A percentile compares a stretch with the other conserved stretches of the same genome.
Conservation (phyloP, 1,140 invertebrate genomes). For the Spodoptera frugiperda region DNA sequence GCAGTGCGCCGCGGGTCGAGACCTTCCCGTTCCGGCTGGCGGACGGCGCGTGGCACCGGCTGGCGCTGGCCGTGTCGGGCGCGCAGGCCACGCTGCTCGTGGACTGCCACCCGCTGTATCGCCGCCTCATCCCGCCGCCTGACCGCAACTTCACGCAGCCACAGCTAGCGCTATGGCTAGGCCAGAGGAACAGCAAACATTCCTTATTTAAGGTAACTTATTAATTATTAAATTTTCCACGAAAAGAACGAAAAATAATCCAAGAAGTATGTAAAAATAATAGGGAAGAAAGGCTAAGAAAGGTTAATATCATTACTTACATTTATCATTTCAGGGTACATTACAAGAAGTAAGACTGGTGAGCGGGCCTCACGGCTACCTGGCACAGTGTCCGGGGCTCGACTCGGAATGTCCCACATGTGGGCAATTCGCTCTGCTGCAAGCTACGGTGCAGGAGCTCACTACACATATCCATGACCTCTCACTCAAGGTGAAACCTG, state of each 20-base stretch:
- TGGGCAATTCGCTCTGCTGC: conserved; percentile 93
- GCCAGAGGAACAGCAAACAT: conserved; percentile 94
- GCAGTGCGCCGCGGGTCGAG: conserved; percentile 90
- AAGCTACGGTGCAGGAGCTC: conserved; percentile 90
- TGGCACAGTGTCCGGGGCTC: conserved; percentile 94
- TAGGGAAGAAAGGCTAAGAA: background rate
- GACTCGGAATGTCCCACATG: conserved; percentile 96
- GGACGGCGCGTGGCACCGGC: conserved; percentile 94
- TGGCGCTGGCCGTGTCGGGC: conserved; percentile 93
- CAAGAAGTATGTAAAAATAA: background rate
- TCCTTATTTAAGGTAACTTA: conserved; percentile 93
- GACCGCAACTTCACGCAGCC: conserved; percentile 91
- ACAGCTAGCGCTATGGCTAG: conserved; percentile 93
- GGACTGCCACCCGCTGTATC: conserved; percentile 94
- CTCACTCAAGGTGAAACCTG: conserved; percentile 88
- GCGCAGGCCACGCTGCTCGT: conserved; percentile 93
- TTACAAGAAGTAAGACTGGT: conserved; percentile 95
- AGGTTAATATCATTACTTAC: background rate
- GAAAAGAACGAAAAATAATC: too few relatives aligned
- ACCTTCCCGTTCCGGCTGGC: conserved; percentile 95
- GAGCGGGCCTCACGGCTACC: conserved; percentile 93
- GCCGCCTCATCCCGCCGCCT: conserved; percentile 88
- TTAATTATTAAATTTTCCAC: background rate
- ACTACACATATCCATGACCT: conserved; percentile 89
- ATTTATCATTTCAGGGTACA: conserved; percentile 88